A percentile compares a stretch with the other conserved stretches of the same genome.
These are phyloP conservation scores for Oophaga sylvatica DNA, from an alignment of 2,797 vertebrate species.

Conservation along the genomic window DNA sequence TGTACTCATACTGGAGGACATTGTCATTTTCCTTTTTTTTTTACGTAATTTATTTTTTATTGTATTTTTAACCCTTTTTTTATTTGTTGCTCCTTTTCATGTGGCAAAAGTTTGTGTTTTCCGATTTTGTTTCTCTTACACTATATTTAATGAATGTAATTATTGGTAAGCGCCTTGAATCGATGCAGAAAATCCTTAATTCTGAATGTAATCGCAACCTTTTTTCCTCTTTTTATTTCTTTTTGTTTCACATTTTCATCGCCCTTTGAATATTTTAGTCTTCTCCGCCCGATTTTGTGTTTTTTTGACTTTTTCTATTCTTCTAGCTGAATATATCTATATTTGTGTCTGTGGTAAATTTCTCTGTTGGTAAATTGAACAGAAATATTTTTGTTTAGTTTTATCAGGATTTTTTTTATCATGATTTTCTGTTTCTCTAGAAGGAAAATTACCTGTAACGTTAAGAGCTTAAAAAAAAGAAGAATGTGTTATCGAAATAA, in stretches of 20 bases:
- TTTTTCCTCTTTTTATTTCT: background rate
- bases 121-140: too few species aligned
- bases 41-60: background rate
- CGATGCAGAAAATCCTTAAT: slow-evolving; percentile 13
- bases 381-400: slow-evolving; percentile 27
- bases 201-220: slow-evolving; percentile 43
- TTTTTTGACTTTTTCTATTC: slow-evolving; percentile 9
- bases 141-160: slow-evolving; percentile 45
- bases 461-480: slow-evolving; percentile 24
- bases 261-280: background rate
- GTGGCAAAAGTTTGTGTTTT: too few species aligned
- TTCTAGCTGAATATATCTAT: slow-evolving; percentile 5
- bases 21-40: too few species aligned
- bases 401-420: slow-evolving; percentile 10
- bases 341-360: slow-evolving; percentile 47
- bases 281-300: background rate
- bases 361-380: slow-evolving; percentile 11
- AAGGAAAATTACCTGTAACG: slow-evolving; percentile 30
- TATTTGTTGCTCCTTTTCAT: background rate
- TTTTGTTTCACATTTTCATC: background rate
- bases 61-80: background rate
- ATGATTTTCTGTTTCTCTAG: slow-evolving; percentile 31
- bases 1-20: too few species aligned
- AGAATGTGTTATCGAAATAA: slow-evolving; percentile 45
- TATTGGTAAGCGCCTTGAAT: slow-evolving; percentile 41